Percentiles rank a stretch among this genome's conserved stretches.
Conservation (phyloP, 2,797 vertebrate species). For the Phataginus tricuspis region DNA sequence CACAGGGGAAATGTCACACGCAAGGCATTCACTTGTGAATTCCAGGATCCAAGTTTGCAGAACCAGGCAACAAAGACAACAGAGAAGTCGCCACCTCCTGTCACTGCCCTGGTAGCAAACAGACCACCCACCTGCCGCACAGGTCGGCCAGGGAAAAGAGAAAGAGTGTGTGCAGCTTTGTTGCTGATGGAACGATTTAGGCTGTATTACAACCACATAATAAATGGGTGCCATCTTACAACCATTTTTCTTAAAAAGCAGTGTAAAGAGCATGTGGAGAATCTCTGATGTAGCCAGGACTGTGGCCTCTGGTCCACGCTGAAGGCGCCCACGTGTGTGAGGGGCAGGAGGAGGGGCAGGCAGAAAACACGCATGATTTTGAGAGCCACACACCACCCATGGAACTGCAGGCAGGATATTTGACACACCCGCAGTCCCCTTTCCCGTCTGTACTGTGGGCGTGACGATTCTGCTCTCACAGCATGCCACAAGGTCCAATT, state of each 20-base stretch:
- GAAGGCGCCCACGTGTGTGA: background rate
- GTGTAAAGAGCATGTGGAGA: background rate
- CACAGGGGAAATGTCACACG: background rate
- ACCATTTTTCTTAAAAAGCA: background rate
- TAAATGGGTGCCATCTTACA: background rate
- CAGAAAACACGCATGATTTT: background rate
- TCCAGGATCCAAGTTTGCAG: background rate
- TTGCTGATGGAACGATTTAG: background rate
- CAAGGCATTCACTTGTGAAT: background rate
- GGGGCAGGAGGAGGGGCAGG: no score
- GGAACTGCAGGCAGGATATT: background rate
- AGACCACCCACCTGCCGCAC: background rate
- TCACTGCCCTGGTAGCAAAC: background rate
- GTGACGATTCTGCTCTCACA: no score
- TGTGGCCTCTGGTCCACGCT: background rate
- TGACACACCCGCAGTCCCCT: rapidly evolving
- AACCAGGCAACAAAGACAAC: background rate
- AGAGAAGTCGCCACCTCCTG: background rate
- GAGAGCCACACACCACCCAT: background rate
- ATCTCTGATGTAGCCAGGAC: background rate
- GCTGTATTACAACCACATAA: background rate
- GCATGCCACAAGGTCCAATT: background rate
- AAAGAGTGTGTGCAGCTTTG: background rate
- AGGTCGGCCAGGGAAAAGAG: background rate
- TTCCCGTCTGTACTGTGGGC: rapidly evolving